phyloP scores from a whole-genome alignment of 2,888 invertebrate genomes.

The Limnephilus rhombicus region DNA sequence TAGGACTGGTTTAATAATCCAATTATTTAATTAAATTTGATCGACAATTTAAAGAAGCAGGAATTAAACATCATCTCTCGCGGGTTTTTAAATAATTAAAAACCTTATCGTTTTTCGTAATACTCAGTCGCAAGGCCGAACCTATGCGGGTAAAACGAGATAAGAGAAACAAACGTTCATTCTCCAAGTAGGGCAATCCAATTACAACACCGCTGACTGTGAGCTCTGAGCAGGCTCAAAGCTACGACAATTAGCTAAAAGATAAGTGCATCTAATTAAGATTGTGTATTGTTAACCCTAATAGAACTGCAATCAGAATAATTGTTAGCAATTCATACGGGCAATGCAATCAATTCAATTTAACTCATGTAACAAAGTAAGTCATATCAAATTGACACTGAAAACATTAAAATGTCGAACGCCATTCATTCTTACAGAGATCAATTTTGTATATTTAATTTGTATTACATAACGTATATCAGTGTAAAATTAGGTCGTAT shows the following conservation, averaged over 20 bases:
- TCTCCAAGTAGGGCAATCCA: constrained; percentile 8
- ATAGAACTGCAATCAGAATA: neutral
- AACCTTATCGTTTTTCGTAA: neutral
- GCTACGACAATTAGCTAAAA: constrained; percentile 25
- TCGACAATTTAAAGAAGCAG: neutral
- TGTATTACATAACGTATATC: neutral
- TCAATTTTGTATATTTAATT: neutral
- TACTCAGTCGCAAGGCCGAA: neutral
- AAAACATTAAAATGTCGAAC: neutral
- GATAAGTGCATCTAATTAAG: constrained; percentile 16
- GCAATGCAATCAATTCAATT: neutral
- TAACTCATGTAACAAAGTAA: neutral
- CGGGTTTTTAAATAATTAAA: neutral
- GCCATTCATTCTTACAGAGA: neutral
- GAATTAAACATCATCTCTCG: neutral
- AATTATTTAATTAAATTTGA: neutral
- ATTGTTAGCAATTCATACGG: neutral
- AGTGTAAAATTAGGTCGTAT: neutral
- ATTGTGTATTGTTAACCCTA: constrained; percentile 15
- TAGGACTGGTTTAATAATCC: neutral
- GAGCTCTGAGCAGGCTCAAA: neutral
- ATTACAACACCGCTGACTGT: constrained; percentile 17
- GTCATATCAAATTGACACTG: neutral
- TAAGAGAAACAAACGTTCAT: constrained; percentile 10
- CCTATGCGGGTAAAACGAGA: neutral